A percentile compares a stretch with the other conserved stretches of the same genome.
These are phyloP conservation scores for Sardinella longiceps DNA, from an alignment of 2,797 vertebrate genomes.

Conservation along the genomic window DNA sequence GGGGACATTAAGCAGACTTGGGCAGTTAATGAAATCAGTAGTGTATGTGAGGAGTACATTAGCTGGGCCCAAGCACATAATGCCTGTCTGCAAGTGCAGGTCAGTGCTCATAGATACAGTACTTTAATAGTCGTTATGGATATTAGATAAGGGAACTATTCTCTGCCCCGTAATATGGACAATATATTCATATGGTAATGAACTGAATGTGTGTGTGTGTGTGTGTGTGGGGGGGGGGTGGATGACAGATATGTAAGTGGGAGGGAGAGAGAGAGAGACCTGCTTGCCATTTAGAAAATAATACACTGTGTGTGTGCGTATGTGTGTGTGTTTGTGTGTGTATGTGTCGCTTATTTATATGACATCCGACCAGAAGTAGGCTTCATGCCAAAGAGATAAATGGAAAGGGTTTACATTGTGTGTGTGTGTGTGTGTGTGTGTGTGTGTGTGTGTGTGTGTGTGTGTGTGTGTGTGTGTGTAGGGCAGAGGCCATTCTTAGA, in stretches of 20 bases:
- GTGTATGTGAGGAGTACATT: neutral
- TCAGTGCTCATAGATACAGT: neutral
- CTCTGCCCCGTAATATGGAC: neutral
- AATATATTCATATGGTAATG: neutral
- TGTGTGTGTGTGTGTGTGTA: no score
- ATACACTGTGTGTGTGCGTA: neutral
- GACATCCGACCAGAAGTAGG: neutral
- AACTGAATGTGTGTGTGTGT: neutral
- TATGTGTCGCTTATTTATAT: neutral
- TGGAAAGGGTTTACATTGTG: neutral
- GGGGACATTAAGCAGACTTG: neutral
- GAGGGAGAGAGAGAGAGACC: neutral
- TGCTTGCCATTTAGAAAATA: neutral
- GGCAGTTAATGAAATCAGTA: no score
- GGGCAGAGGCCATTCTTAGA: neutral
- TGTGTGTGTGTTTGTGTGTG: constrained; percentile 2
- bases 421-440: neutral
- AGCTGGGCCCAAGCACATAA: neutral
- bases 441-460: no score
- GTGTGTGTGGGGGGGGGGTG: neutral
- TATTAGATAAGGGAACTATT: neutral
- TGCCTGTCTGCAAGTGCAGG: neutral
- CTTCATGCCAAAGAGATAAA: neutral
- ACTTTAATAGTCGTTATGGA: neutral
- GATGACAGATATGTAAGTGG: neutral